A percentile compares a stretch with the other conserved stretches of the same genome.
Conservation (phyloP, 2,888 invertebrate species). For the Drosophila algonquin region DNA sequence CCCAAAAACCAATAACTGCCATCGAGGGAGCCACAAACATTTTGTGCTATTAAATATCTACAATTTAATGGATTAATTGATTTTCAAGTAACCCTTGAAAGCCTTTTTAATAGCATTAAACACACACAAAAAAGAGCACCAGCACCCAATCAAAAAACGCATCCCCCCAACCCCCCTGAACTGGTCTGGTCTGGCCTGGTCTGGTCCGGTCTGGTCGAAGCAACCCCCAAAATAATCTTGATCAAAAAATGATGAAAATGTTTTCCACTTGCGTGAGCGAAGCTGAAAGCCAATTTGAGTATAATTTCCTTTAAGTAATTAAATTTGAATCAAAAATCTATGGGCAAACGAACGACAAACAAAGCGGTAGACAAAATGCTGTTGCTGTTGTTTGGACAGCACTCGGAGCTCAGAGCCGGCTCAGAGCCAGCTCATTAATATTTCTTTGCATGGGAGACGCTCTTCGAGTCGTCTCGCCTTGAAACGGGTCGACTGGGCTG, state of each 20-base stretch:
- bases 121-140: slow-evolving; percentile 18
- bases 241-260: slow-evolving; percentile 39
- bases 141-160: slow-evolving; percentile 21
- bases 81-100: slow-evolving; percentile 43
- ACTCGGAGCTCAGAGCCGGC: slow-evolving; percentile 27
- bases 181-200: no score
- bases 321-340: slow-evolving; percentile 55
- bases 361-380: slow-evolving; percentile 28
- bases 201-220: not conserved
- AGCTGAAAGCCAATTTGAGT: slow-evolving; percentile 51
- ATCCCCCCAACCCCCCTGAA: not conserved
- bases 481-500: slow-evolving; percentile 24
- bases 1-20: not conserved
- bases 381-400: slow-evolving; percentile 30
- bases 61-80: slow-evolving; percentile 43
- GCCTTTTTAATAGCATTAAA: slow-evolving; percentile 48
- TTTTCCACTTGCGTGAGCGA: slow-evolving; percentile 52
- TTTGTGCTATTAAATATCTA: slow-evolving; percentile 36
- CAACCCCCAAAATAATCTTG: slow-evolving; percentile 33
- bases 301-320: slow-evolving; percentile 61
- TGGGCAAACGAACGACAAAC: slow-evolving; percentile 29
- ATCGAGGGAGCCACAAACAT: slow-evolving; percentile 33
- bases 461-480: slow-evolving; percentile 35
- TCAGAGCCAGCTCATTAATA: slow-evolving; percentile 44
- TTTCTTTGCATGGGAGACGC: slow-evolving; percentile 40